Conservation (phyloP, 2,888 invertebrate species). For the Deilephila elpenor region DNA sequence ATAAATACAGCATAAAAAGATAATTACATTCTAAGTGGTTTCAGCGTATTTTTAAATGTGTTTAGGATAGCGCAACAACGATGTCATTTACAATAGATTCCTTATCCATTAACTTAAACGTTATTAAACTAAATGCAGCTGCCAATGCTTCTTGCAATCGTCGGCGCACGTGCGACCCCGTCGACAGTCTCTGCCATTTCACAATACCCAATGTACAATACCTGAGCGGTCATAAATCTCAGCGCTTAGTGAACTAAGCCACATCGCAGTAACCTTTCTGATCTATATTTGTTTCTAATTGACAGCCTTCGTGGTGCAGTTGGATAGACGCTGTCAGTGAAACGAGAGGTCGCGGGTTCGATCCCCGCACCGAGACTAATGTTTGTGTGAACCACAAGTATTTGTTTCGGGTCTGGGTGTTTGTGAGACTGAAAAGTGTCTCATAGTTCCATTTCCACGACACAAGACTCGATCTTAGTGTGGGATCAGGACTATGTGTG, state of each 20-base stretch:
- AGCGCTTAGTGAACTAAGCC: neutral
- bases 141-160: neutral
- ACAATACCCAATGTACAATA: neutral
- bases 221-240: neutral
- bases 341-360: too few species aligned
- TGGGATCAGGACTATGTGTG: too few species aligned
- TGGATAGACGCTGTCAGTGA: too few species aligned
- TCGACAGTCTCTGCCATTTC: conserved; percentile 9
- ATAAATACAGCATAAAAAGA: neutral
- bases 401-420: too few species aligned
- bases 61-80: neutral
- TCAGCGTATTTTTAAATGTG: neutral
- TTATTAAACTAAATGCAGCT: neutral
- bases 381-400: too few species aligned
- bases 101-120: neutral
- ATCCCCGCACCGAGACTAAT: too few species aligned
- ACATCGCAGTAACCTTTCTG: neutral
- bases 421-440: too few species aligned
- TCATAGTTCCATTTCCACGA: too few species aligned
- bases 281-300: neutral
- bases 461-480: too few species aligned
- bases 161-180: conserved; percentile 8
- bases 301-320: too few species aligned
- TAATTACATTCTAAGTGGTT: neutral
- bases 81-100: neutral